These are phyloP conservation scores for Drosophila nigritarsus DNA, from an alignment of 2,888 invertebrate species.

Conservation along the genomic window DNA sequence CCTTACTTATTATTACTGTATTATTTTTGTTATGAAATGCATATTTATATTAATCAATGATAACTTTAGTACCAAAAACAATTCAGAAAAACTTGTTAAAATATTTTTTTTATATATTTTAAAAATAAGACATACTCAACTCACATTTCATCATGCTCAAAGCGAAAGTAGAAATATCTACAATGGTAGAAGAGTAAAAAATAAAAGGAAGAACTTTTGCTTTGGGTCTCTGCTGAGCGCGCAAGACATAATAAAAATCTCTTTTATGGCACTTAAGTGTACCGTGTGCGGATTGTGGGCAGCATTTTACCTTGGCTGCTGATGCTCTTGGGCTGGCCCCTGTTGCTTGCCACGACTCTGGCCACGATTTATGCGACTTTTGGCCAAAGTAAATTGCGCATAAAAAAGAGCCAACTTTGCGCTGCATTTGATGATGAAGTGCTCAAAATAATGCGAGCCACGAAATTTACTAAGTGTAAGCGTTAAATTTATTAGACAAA, in stretches of 20 bases:
- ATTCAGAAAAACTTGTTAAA: not conserved
- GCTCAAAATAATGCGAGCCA: constrained; percentile 75
- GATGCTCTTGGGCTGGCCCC: constrained; percentile 29
- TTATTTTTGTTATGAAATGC: not conserved
- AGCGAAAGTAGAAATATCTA: constrained; percentile 24
- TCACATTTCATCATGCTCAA: constrained; percentile 22
- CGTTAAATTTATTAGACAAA: constrained; percentile 77
- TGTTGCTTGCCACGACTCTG: constrained; percentile 28
- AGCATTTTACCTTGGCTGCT: constrained; percentile 70
- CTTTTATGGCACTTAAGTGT: constrained; percentile 82
- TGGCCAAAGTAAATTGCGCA: constrained; percentile 81
- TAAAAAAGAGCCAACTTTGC: constrained; percentile 72
- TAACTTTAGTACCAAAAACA: not conserved
- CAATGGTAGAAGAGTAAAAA: constrained; percentile 25
- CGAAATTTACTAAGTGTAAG: constrained; percentile 78
- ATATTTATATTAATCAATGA: not conserved
- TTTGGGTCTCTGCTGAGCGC: constrained; percentile 48
- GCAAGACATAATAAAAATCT: constrained; percentile 81
- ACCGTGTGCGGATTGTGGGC: constrained; percentile 80
- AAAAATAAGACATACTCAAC: constrained; percentile 13
- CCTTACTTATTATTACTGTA: not conserved
- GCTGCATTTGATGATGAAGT: constrained; percentile 75
- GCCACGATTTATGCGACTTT: constrained; percentile 76
- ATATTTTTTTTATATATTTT: not conserved
- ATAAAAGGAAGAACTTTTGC: constrained; percentile 57